Evolutionary conservation across 2,888 invertebrate species (phyloP).

Genomic region (Drosophila neutralis): DNA sequence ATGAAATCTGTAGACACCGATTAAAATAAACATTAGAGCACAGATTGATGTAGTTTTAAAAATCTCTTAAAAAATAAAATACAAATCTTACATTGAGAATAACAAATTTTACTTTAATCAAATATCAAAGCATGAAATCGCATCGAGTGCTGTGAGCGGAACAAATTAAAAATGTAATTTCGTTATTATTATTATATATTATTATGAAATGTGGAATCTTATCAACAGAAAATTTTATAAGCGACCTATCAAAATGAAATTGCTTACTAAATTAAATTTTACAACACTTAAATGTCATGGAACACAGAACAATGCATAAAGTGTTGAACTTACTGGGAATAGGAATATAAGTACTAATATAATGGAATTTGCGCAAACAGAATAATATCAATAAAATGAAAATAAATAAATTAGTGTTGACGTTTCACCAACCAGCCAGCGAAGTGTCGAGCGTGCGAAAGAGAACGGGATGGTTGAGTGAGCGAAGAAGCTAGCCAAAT

Average conservation of each 20-base stretch:
- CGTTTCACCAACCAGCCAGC: slow-evolving; percentile 37
- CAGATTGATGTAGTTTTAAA: neutral
- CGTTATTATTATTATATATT: neutral
- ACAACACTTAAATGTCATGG: slow-evolving; percentile 35
- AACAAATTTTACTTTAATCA: neutral
- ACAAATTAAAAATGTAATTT: neutral
- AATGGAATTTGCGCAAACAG: slow-evolving; percentile 66
- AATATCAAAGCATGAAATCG: neutral
- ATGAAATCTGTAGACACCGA: neutral
- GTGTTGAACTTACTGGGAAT: slow-evolving; percentile 29
- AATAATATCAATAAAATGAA: slow-evolving; percentile 65
- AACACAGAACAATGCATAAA: slow-evolving; percentile 34
- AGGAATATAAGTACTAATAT: slow-evolving; percentile 34
- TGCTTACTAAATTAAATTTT: slow-evolving; percentile 11
- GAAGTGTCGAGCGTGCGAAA: slow-evolving; percentile 10
- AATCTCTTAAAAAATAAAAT: neutral
- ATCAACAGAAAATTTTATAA: too few species aligned
- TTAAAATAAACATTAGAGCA: neutral
- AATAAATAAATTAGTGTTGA: slow-evolving; percentile 68
- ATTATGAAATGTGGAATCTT: neutral
- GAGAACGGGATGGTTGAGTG: slow-evolving; percentile 9
- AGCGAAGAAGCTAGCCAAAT: slow-evolving; percentile 1
- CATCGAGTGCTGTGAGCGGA: neutral
- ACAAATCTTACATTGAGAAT: neutral
- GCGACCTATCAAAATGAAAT: slow-evolving; percentile 2